Evolutionary conservation across 1,140 invertebrate species (phyloP).

Genomic region (Drosophila nigrodunni): DNA sequence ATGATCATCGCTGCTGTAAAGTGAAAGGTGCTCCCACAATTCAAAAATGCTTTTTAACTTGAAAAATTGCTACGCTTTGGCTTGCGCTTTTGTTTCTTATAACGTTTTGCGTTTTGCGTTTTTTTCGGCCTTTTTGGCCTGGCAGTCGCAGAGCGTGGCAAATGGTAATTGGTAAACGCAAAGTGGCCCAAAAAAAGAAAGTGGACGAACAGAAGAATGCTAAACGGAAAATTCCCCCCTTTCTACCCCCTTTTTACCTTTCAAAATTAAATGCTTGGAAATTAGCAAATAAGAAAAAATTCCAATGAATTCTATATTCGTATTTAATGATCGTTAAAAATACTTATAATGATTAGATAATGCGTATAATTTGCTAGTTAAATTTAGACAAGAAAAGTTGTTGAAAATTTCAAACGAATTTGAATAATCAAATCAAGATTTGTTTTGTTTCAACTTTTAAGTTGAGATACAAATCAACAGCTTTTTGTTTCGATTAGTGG

Average conservation of each 20-base stretch:
- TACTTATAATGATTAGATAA: slow-evolving; percentile 3
- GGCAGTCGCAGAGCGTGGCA: slow-evolving; percentile 61
- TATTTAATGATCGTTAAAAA: neutral
- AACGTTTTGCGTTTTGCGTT: slow-evolving; percentile 40
- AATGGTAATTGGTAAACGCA: slow-evolving; percentile 71
- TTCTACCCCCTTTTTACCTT: slow-evolving; percentile 18
- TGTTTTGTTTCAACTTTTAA: no score
- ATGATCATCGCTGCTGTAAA: slow-evolving; percentile 54
- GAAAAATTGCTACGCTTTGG: slow-evolving; percentile 73
- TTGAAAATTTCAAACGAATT: neutral
- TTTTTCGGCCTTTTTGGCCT: slow-evolving; percentile 39
- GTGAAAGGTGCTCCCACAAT: slow-evolving; percentile 84
- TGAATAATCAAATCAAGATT: no score
- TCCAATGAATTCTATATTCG: neutral
- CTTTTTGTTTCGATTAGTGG: no score
- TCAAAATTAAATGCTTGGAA: slow-evolving; percentile 12
- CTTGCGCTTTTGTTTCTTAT: slow-evolving; percentile 56
- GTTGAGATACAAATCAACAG: no score
- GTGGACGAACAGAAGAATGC: slow-evolving; percentile 57
- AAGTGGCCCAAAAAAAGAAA: slow-evolving; percentile 74
- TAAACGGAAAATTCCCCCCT: slow-evolving; percentile 29
- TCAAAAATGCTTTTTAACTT: slow-evolving; percentile 80
- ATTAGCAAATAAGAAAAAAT: neutral
- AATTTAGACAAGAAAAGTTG: no score
- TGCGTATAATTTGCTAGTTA: neutral